Base-by-base conservation (phyloP, 2,888 invertebrate species). In the Ctenicera cuprea region DNA sequence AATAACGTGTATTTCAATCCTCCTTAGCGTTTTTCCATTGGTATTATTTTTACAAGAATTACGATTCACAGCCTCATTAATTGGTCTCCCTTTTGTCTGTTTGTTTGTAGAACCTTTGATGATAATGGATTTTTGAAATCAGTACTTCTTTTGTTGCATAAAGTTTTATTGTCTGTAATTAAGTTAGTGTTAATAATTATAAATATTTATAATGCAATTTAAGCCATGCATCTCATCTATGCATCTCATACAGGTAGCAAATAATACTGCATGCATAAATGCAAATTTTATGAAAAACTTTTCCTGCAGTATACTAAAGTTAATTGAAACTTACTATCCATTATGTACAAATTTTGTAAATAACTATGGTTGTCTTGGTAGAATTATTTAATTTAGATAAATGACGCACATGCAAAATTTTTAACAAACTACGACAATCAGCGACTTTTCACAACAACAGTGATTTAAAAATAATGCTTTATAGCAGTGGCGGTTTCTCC, bases 1-100 rank as follows among this genome's bases (percentile, higher is more conserved):
- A 20, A 22, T 20, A 1, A 33, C 18, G n/a, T 1, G 43, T 45
- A 30, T 45, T 16, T 33, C 4, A 30, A 38, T 38, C 22, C 26
- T 63, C 22, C 18, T 59, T 38, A 9, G 7, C 26, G 22, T 11
- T 18, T 61, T 61, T 18, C 12, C 41, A 8, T 18, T 61, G 38
- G 20, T 20, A 45, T 26, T 26, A n/a, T 45, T 63, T 38, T 63
- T 9, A 45, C 30, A n/a, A 59, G 20, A 38, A 59, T 38, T 61
- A n/a, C 63, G 63, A 30, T 63, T 63, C 63, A 63, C 63, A 63
- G 63, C 63, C 63, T 45, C 43, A 63, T 63, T 45, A 63, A 43
- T 45, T 63, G 63, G 59, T 59, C 59, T 59, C 20, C 38, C 59
- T 33, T 38, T 59, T 38, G 14, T 20, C 59, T 59, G 14, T 20